Percentiles rank a stretch among this genome's conserved stretches.
These are phyloP conservation scores for Sphaerophoria rueppellii DNA, from an alignment of 2,888 invertebrate genomes.

Conservation along the genomic window DNA sequence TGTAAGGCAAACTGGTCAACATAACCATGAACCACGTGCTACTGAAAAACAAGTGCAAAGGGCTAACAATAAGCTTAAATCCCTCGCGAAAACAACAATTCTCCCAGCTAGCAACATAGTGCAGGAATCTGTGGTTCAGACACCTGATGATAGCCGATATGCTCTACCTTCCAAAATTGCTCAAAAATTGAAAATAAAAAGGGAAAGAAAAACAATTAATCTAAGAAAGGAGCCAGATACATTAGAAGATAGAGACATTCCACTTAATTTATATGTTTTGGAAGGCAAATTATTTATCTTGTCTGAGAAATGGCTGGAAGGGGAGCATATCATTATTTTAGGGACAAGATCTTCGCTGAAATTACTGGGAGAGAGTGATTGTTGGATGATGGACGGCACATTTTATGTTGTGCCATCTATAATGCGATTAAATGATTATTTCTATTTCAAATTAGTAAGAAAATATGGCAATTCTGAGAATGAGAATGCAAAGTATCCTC, in stretches of 20 bases:
- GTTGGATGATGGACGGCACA: background rate
- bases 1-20: background rate
- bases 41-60: background rate
- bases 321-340: background rate
- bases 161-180: background rate
- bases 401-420: background rate
- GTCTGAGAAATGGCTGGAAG: background rate
- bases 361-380: background rate
- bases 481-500: no score
- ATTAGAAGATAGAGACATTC: background rate
- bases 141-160: background rate
- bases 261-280: conserved; percentile 1
- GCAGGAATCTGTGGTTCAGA: background rate
- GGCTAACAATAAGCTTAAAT: background rate
- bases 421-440: background rate
- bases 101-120: background rate
- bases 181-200: background rate
- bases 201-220: background rate
- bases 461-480: conserved; percentile 10
- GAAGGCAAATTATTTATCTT: background rate
- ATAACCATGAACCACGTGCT: background rate
- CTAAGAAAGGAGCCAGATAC: background rate
- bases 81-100: background rate
- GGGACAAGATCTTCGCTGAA: background rate
- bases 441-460: conserved; percentile 1